phyloP scores from a whole-genome alignment of 2,888 invertebrate genomes.

The Euproctis similis region DNA sequence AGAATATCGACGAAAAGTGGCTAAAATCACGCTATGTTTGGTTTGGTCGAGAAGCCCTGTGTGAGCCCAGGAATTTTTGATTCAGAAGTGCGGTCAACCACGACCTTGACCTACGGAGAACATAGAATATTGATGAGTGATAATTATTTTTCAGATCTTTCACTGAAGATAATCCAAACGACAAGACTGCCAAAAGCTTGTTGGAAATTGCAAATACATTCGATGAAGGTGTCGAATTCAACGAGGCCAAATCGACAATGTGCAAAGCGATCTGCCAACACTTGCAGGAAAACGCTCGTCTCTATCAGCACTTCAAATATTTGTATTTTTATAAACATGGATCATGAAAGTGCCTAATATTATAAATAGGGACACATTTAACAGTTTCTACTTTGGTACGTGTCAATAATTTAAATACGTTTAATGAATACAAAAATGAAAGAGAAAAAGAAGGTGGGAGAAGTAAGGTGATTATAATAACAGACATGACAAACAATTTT shows the following conservation, averaged over 20 bases:
- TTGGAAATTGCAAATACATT: constrained; percentile 36
- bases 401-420: too few species aligned
- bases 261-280: constrained; percentile 37
- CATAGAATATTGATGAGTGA: background rate
- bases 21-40: too few species aligned
- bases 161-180: constrained; percentile 33
- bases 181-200: constrained; percentile 29
- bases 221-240: constrained; percentile 30
- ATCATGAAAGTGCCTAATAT: background rate
- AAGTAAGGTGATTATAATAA: too few species aligned
- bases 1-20: too few species aligned
- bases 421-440: too few species aligned
- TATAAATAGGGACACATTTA: background rate
- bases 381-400: too few species aligned
- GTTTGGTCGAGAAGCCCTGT: too few species aligned
- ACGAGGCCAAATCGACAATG: constrained; percentile 36
- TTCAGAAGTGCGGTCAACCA: too few species aligned
- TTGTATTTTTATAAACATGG: constrained; percentile 34
- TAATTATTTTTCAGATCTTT: constrained; percentile 32
- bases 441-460: too few species aligned
- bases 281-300: constrained; percentile 23
- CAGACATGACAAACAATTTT: too few species aligned
- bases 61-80: too few species aligned
- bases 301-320: constrained; percentile 36
- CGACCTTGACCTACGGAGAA: too few species aligned